Conservation (phyloP, 2,888 invertebrate genomes). For the Mechanitis messenoides region DNA sequence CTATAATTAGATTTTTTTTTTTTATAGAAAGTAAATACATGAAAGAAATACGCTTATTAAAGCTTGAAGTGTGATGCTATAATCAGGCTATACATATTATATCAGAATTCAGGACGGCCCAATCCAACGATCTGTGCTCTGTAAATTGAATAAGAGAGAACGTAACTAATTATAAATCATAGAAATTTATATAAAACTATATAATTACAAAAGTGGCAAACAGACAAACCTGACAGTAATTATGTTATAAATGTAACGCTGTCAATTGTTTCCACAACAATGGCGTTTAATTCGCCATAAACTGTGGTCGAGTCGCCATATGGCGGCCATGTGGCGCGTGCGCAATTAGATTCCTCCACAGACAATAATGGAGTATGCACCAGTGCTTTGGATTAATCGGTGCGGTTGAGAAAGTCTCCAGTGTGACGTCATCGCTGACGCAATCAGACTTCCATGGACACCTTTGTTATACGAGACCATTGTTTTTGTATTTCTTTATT, state of each 20-base stretch:
- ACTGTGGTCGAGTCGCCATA: slow-evolving; percentile 47
- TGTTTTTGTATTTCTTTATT: background rate
- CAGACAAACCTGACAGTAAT: no score
- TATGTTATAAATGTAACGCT: slow-evolving; percentile 16
- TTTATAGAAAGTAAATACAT: no score
- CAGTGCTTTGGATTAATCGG: slow-evolving; percentile 37
- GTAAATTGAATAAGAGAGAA: no score
- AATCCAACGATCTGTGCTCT: no score
- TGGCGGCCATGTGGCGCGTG: slow-evolving; percentile 58
- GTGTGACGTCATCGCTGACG: slow-evolving; percentile 14
- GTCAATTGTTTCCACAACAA: slow-evolving; percentile 25
- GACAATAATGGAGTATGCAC: slow-evolving; percentile 45
- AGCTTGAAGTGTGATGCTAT: no score
- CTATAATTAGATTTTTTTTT: no score
- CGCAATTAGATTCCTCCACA: slow-evolving; percentile 31
- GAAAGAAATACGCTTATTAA: no score
- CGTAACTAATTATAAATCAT: no score
- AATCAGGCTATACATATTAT: no score
- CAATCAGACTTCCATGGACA: slow-evolving; percentile 19
- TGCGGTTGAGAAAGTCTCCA: slow-evolving; percentile 41
- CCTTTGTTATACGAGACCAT: slow-evolving; percentile 9
- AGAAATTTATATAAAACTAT: no score
- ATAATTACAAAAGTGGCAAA: no score
- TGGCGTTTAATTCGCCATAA: slow-evolving; percentile 46
- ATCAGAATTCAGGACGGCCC: no score